These are phyloP conservation scores for Eupelmus urozonus DNA, from an alignment of 2,888 invertebrate species.

Conservation along the genomic window DNA sequence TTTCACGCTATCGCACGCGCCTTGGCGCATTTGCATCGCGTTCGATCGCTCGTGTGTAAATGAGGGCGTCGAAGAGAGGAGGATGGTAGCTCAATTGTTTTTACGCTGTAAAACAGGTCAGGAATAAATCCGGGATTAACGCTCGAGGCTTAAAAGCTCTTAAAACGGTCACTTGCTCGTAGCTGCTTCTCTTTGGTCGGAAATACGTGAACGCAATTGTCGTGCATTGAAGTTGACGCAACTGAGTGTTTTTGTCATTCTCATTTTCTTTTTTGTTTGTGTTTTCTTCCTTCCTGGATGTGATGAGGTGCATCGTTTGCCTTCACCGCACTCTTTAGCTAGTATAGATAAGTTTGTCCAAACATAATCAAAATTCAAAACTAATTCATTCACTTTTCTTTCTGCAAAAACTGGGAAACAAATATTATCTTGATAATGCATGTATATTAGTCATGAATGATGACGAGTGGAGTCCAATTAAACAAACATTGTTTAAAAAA, in stretches of 20 bases:
- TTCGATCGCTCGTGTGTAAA: background rate
- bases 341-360: too few relatives aligned
- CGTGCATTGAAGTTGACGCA: slow-evolving; percentile 1
- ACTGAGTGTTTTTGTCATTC: background rate
- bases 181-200: slow-evolving; percentile 49
- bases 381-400: too few relatives aligned
- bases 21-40: slow-evolving; percentile 20
- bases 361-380: too few relatives aligned
- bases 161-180: slow-evolving; percentile 65
- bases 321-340: too few relatives aligned
- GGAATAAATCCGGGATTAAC: slow-evolving; percentile 72
- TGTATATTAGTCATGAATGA: too few relatives aligned
- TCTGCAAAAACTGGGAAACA: too few relatives aligned
- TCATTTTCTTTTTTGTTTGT: too few relatives aligned
- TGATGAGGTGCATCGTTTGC: too few relatives aligned
- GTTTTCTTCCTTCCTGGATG: too few relatives aligned
- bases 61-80: slow-evolving; percentile 27
- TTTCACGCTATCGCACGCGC: slow-evolving; percentile 16
- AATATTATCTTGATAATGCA: too few relatives aligned
- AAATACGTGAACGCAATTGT: background rate
- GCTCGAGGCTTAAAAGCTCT: slow-evolving; percentile 73
- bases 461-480: too few relatives aligned
- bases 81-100: slow-evolving; percentile 68
- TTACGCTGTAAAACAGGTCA: slow-evolving; percentile 69
- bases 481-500: too few relatives aligned